Base-by-base conservation (phyloP, 2,113 vertebrate genomes). In the Globicephala melas region DNA sequence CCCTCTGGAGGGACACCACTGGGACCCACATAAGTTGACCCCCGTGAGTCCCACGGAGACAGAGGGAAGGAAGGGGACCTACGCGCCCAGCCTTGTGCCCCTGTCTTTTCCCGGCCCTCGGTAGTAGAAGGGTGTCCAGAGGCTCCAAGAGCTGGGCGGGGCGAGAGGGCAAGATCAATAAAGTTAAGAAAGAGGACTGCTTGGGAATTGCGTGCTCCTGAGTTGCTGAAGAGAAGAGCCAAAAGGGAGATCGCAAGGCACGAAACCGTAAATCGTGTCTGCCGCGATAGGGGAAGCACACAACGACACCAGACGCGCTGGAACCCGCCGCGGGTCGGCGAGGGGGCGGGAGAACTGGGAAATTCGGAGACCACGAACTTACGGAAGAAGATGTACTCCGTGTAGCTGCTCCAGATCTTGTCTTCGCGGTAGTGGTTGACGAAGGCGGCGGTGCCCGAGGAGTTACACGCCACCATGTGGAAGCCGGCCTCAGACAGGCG, bases 371-470 rank as follows among this genome's bases (percentile, higher is more conserved):
- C 17, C 2, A 63, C 55, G 58, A 80, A 99, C 99, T 99, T 99
- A 99, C 99, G 98, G 98, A 99, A 99, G 95, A 99, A 99, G 98
- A 99, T 99, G 98, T 99, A 99, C 95, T 99, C 99, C 0, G 99
- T 99, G 95, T 99, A 99, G 98, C 99, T 99, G 98, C 99, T 99
- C 99, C 99, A 99, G 97, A 99, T 98, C 98, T 99, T 99, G 98
- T 99, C 99, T 8, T 99, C 99, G 96, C 99, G 98, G 97, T 99
- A 99, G 98, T 99, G 99, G 98, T 99, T 98, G 96, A 99, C 98
- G 96, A 99, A 99, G 73, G 99, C 98, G 70, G 99, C 99, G 1
- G 99, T 98, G 97, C 99, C 99, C 0, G 98, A 98, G 65, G 99
- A 99, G 97, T 99, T 99, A 70, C 99, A 99, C 88, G 99, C 99